Evolutionary conservation across 1,140 invertebrate genomes (phyloP).

Genomic region (Rhysida immarginata): DNA sequence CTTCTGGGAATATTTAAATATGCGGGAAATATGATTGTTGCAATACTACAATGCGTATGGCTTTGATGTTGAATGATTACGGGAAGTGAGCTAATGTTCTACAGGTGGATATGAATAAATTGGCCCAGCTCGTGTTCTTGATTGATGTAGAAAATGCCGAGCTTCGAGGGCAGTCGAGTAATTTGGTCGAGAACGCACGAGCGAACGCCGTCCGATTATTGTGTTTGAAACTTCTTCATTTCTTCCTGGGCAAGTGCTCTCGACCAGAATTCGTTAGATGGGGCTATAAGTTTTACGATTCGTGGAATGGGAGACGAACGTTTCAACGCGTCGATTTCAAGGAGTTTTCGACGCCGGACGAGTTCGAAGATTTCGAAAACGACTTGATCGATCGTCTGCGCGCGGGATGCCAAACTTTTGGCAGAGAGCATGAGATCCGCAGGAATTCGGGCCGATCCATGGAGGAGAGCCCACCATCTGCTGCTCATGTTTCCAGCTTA

Average conservation of each 20-base stretch:
- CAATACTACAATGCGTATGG: background rate
- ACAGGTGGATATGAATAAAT: background rate
- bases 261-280: constrained; percentile 16
- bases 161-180: background rate
- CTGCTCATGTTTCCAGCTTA: too few relatives aligned
- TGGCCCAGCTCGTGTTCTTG: background rate
- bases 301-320: background rate
- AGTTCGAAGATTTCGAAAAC: constrained; percentile 24
- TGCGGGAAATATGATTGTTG: background rate
- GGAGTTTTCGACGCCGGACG: constrained; percentile 20
- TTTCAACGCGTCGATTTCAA: constrained; percentile 14
- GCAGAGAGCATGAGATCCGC: background rate
- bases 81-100: background rate
- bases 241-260: background rate
- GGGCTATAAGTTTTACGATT: constrained; percentile 21
- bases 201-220: background rate
- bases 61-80: background rate
- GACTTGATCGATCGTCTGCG: constrained; percentile 11
- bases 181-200: background rate
- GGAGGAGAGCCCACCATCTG: constrained; percentile 4
- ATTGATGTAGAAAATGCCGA: background rate
- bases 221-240: constrained; percentile 6
- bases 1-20: background rate
- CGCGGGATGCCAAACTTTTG: constrained; percentile 9
- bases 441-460: background rate